Conservation (phyloP, 2,797 vertebrate species). For the Lithobates pipiens region DNA sequence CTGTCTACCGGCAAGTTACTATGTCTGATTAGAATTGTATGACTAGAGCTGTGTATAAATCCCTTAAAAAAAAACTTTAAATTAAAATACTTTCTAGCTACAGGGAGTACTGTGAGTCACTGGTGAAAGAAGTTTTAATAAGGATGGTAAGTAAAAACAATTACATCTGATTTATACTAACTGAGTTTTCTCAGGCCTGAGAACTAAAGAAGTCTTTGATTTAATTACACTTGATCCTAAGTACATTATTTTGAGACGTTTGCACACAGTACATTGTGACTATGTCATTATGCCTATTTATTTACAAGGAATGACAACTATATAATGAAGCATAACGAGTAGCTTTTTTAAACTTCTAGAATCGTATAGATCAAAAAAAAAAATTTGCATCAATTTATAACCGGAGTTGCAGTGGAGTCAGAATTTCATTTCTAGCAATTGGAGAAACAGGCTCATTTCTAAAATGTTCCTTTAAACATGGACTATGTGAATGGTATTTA, state of each 20-base stretch:
- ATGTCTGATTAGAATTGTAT: constrained; percentile 46
- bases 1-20: constrained; percentile 45
- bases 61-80: constrained; percentile 22
- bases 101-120: constrained; percentile 2
- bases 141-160: background rate
- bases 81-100: background rate
- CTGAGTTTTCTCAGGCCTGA: background rate
- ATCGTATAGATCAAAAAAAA: too few species aligned
- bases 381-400: background rate
- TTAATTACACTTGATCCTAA: background rate
- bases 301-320: background rate
- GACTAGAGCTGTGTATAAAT: constrained; percentile 35
- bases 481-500: background rate
- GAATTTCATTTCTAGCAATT: background rate
- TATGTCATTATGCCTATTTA: background rate
- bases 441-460: too few species aligned
- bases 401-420: background rate
- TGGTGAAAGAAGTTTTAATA: background rate
- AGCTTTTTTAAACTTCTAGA: background rate
- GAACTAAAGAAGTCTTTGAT: background rate
- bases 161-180: background rate
- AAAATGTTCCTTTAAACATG: too few species aligned
- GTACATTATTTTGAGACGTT: background rate
- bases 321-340: too few species aligned
- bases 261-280: background rate